These are phyloP conservation scores for Nowickia ferox DNA, from an alignment of 2,888 invertebrate genomes.

Conservation along the genomic window DNA sequence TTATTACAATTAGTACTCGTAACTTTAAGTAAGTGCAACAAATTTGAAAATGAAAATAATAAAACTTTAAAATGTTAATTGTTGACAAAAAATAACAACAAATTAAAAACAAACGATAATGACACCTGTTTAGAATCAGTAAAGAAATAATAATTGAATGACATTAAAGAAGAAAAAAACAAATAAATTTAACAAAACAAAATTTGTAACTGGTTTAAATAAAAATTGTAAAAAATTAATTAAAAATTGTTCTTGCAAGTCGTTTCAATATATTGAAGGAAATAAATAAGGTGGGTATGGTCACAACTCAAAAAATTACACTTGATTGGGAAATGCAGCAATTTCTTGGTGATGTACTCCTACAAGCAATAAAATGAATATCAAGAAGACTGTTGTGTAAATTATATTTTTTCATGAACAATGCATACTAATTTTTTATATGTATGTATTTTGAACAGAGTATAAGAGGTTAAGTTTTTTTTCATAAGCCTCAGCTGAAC, in stretches of 20 bases:
- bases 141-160: conserved; percentile 36
- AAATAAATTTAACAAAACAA: conserved; percentile 40
- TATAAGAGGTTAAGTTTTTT: too few species aligned
- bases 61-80: conserved; percentile 64
- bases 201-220: conserved; percentile 71
- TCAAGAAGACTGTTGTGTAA: too few species aligned
- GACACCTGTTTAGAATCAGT: conserved; percentile 66
- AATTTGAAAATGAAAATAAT: conserved; percentile 16
- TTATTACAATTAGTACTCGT: conserved; percentile 28
- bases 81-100: conserved; percentile 58
- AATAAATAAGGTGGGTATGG: neutral
- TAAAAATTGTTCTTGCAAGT: neutral
- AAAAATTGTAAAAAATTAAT: conserved; percentile 68
- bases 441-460: too few species aligned
- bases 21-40: conserved; percentile 34
- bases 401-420: too few species aligned
- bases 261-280: neutral
- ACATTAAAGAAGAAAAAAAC: conserved; percentile 20
- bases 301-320: neutral
- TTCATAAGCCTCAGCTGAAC: too few species aligned
- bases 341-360: too few species aligned
- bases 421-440: too few species aligned
- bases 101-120: conserved; percentile 47
- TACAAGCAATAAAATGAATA: too few species aligned
- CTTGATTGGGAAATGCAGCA: too few species aligned